Percentiles rank a stretch among this genome's conserved stretches.
phyloP scores from a whole-genome alignment of 2,113 vertebrate species.

The Propithecus coquereli region DNA sequence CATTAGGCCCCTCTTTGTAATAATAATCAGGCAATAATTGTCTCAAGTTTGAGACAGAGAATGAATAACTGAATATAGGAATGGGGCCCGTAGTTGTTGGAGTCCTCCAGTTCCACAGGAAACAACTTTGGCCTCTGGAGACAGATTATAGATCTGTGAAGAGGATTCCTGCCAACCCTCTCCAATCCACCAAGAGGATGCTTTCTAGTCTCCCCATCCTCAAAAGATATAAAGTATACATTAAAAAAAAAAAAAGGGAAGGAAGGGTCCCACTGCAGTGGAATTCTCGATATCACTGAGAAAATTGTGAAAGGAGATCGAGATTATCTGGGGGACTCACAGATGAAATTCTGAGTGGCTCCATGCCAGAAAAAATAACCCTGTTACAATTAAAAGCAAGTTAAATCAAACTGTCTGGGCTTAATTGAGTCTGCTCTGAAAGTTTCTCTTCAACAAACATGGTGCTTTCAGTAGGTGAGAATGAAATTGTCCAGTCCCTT shows the following conservation, averaged over 20 bases:
- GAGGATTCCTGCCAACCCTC: not conserved
- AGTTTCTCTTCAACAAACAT: slow-evolving; percentile 75
- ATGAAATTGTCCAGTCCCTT: slow-evolving; percentile 81
- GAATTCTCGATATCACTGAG: slow-evolving; percentile 55
- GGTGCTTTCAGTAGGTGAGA: slow-evolving; percentile 83
- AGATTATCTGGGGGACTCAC: slow-evolving; percentile 58
- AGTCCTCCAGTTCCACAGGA: not conserved
- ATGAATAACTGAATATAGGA: not conserved
- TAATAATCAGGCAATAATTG: slow-evolving; percentile 19
- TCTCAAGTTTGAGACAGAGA: not conserved
- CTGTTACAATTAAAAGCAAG: slow-evolving; percentile 77
- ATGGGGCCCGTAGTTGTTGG: not conserved
- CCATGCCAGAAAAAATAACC: slow-evolving; percentile 79
- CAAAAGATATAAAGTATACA: slow-evolving; percentile 16
- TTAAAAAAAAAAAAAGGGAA: not conserved
- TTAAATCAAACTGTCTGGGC: slow-evolving; percentile 77
- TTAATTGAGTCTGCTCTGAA: slow-evolving; percentile 79
- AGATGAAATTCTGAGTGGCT: slow-evolving; percentile 72
- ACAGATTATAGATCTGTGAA: not conserved
- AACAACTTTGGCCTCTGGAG: not conserved
- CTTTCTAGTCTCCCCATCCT: not conserved
- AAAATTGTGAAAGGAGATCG: slow-evolving; percentile 55
- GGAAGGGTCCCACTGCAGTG: rapidly evolving
- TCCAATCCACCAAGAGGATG: not conserved
- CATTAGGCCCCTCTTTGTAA: not conserved